Percentiles rank a stretch among this genome's conserved stretches.
phyloP scores from a whole-genome alignment of 2,113 vertebrate species.

The Anhinga anhinga region DNA sequence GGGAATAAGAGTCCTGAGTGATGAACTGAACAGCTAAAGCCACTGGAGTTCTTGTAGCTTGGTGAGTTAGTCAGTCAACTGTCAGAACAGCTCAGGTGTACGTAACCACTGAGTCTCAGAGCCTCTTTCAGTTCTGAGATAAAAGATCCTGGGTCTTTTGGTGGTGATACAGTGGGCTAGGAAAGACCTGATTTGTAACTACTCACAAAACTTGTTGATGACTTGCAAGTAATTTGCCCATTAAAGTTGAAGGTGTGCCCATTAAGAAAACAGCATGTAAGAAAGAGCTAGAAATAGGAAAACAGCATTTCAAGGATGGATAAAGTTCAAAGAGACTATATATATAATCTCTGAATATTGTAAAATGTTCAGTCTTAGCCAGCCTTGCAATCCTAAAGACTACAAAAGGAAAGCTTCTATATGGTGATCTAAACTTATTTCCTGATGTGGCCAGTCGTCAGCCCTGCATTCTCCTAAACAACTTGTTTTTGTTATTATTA shows the following conservation, averaged over 20 bases:
- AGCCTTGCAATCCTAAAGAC: background rate
- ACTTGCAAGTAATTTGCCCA: background rate
- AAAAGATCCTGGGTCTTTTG: background rate
- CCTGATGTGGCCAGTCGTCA: background rate
- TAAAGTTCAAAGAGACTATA: background rate
- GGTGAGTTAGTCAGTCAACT: background rate
- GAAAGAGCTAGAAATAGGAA: background rate
- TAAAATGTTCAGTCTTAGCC: background rate
- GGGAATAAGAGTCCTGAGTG: background rate
- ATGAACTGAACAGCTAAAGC: background rate
- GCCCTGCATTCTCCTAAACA: background rate
- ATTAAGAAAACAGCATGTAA: background rate
- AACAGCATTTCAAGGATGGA: background rate
- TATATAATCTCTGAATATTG: background rate
- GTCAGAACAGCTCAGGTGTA: background rate
- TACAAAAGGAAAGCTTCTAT: background rate
- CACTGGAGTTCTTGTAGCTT: background rate
- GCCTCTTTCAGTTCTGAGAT: background rate
- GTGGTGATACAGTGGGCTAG: background rate
- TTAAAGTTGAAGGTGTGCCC: background rate
- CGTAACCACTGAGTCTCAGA: background rate
- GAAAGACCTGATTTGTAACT: background rate
- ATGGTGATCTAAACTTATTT: background rate
- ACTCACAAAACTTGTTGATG: background rate
- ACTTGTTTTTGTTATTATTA: background rate